These are phyloP conservation scores for Hippocampus zosterae DNA, from an alignment of 2,113 vertebrate genomes.

Conservation along the genomic window DNA sequence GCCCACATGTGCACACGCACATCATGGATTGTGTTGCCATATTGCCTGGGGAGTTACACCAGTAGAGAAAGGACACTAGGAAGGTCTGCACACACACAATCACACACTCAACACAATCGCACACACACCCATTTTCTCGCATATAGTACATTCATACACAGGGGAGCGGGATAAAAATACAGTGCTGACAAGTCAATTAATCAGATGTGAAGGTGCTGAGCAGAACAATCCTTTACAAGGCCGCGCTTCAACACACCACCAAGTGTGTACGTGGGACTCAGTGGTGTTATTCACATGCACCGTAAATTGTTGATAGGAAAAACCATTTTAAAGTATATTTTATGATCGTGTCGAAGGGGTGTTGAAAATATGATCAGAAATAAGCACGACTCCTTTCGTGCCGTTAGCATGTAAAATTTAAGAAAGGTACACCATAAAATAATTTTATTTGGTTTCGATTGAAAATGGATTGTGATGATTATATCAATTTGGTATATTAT, in stretches of 20 bases:
- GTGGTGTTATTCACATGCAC: constrained; percentile 49
- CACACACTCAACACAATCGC: not conserved
- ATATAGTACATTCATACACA: constrained; percentile 42
- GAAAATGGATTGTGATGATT: not conserved
- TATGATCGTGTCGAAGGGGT: constrained; percentile 5
- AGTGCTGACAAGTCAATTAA: constrained; percentile 84
- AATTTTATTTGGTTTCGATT: not conserved
- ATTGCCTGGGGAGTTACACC: constrained; percentile 49
- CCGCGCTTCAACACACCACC: constrained; percentile 22
- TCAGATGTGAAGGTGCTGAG: constrained; percentile 80
- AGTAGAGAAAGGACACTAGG: constrained; percentile 71
- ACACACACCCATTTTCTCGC: constrained; percentile 15
- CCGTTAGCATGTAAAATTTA: not conserved
- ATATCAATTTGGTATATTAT: not conserved
- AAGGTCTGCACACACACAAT: constrained; percentile 67
- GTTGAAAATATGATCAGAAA: not conserved
- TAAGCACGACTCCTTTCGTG: not conserved
- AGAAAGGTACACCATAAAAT: not conserved
- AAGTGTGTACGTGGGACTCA: constrained; percentile 24
- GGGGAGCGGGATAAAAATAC: constrained; percentile 79
- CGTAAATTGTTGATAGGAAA: constrained; percentile 58
- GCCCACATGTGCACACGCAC: constrained; percentile 16
- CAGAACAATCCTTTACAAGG: constrained; percentile 74
- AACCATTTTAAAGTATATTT: constrained; percentile 2
- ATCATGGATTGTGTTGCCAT: constrained; percentile 43